These are phyloP conservation scores for Tauraco hartlaubi DNA, from an alignment of 2,797 vertebrate species.

Conservation along the genomic window DNA sequence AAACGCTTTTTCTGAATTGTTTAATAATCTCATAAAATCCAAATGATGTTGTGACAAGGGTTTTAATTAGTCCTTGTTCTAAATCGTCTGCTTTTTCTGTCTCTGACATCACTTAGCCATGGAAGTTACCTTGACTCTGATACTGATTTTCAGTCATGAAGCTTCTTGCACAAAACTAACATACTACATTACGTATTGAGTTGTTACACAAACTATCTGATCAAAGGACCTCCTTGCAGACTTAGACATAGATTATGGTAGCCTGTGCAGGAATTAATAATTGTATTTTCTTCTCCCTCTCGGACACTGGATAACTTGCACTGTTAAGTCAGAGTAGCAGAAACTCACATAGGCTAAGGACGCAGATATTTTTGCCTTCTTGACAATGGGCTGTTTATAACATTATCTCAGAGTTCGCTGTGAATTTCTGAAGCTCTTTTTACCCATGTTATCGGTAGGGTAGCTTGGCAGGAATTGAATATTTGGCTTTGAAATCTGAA, in stretches of 20 bases:
- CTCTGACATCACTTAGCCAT: background rate
- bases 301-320: background rate
- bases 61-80: background rate
- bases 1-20: background rate
- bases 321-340: background rate
- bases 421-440: background rate
- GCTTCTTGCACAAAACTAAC: background rate
- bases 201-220: background rate
- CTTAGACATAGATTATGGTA: background rate
- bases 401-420: background rate
- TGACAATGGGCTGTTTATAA: background rate
- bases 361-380: background rate
- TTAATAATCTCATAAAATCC: background rate
- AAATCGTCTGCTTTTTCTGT: background rate
- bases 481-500: background rate
- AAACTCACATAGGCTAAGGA: background rate
- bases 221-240: background rate
- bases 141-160: background rate
- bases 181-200: background rate
- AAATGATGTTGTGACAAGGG: background rate
- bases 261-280: background rate
- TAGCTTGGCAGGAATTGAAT: background rate
- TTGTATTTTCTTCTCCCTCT: background rate
- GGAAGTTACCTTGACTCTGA: background rate
- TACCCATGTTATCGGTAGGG: background rate